Base-by-base conservation (phyloP, 2,113 vertebrate genomes). In the Bubo scandiacus region DNA sequence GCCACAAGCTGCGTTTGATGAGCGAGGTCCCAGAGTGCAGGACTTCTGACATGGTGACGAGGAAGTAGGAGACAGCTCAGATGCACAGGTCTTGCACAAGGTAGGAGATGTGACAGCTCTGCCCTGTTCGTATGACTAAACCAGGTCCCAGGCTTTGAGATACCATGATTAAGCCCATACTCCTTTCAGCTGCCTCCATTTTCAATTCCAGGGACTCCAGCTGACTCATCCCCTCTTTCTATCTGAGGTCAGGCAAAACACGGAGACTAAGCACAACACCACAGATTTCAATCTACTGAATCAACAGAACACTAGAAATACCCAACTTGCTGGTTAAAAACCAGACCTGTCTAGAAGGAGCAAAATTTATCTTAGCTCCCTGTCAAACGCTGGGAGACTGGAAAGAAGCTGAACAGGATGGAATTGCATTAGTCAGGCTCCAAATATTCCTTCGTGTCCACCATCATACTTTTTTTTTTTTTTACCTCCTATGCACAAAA, bases 131-230 rank as follows among this genome's bases (percentile, higher is more conserved):
- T 15, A 16, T 5, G 66, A n/a, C 45, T 55, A 23, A 42, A 29
- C 3, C 57, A 42, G 27, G 4, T 13, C 27, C 47, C 67, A 77
- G 29, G 34, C 72, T 67, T 62, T 42, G 73, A 75, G 11, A 58
- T 25, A 27, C 1, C 1, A 0, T 16, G 6, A 40, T 49, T 45
- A 54, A 85, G 5, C 27, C 38, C 58, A 26, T 43, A 67, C 27
- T 90, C 52, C 14, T 62, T 62, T n/a, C 61, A 84, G 40, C 86
- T 84, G 59, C 66, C 66, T 55, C 47, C 11, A 14, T 65, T 74
- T 67, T 15, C 54, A 89, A 72, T 40, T 17, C 67, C 55, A 43
- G 43, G 9, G 43, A 23, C 40, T 55, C 73, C 95, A 71, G 40
- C 51, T 70, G 55, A 14, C 25, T 74, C 85, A 32, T 34, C 57